phyloP scores from a whole-genome alignment of 2,113 vertebrate genomes.

The Ivindomyrus marchei region DNA sequence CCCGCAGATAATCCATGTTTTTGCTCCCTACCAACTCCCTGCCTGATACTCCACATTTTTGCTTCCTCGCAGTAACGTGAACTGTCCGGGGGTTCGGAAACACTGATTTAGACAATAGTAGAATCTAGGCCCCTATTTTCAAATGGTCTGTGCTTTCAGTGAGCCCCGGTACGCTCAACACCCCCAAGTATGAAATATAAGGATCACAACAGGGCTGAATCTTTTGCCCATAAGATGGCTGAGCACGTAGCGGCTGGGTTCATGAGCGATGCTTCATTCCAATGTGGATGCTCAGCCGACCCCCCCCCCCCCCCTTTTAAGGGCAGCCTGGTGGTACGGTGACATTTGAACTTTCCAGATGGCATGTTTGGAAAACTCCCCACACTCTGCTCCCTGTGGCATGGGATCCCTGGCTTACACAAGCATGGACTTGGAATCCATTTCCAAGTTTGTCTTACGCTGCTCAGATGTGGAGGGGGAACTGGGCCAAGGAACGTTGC shows the following conservation, averaged over 20 bases:
- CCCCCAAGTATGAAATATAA: not conserved
- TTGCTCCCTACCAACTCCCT: not conserved
- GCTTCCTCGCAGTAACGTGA: not conserved
- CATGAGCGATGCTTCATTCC: no score
- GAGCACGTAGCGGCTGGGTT: not conserved
- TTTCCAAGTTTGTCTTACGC: not conserved
- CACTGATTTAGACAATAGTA: not conserved
- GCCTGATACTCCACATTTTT: not conserved
- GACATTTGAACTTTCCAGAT: slow-evolving; percentile 14
- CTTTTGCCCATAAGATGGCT: not conserved
- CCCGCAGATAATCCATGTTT: not conserved
- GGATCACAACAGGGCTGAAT: not conserved
- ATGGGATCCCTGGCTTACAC: not conserved
- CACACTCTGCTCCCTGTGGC: not conserved
- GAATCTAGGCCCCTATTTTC: not conserved
- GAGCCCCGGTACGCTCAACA: not conserved
- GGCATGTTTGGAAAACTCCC: not conserved
- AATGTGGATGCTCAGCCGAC: not conserved
- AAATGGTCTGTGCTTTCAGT: not conserved
- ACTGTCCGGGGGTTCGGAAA: not conserved
- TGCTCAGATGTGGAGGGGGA: not conserved
- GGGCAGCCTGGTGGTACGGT: not conserved
- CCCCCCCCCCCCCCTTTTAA: not conserved
- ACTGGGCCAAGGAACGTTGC: not conserved
- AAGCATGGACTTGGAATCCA: not conserved